Evolutionary conservation across 2,888 invertebrate genomes (phyloP).

Genomic region (Sipunculus nudus): DNA sequence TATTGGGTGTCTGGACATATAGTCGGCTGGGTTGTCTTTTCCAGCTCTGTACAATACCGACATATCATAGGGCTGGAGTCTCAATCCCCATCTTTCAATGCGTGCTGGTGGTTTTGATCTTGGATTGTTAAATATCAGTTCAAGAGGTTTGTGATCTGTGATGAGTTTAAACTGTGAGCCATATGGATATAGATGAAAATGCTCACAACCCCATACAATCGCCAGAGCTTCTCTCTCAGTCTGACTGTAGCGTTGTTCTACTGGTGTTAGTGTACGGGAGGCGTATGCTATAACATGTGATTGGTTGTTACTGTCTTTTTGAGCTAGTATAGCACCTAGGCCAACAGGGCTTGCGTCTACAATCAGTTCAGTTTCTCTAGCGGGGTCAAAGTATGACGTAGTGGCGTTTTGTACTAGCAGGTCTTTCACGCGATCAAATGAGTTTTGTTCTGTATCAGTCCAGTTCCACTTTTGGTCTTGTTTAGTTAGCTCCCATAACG

Average conservation of each 20-base stretch:
- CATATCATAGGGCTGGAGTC: constrained; percentile 35
- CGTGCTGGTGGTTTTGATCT: constrained; percentile 40
- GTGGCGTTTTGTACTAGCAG: neutral
- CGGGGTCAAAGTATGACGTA: constrained; percentile 35
- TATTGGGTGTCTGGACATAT: constrained; percentile 37
- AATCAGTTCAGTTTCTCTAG: constrained; percentile 25
- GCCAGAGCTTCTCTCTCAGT: constrained; percentile 13
- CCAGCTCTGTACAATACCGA: constrained; percentile 32
- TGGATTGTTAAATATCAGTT: constrained; percentile 12
- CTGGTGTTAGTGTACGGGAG: neutral
- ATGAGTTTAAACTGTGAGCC: constrained; percentile 4
- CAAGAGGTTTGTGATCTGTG: constrained; percentile 15
- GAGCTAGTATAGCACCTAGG: constrained; percentile 39
- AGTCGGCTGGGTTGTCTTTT: constrained; percentile 39
- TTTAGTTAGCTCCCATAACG: constrained; percentile 37
- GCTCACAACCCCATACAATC: constrained; percentile 6
- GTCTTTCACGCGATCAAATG: constrained; percentile 30
- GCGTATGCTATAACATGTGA: neutral
- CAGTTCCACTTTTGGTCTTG: constrained; percentile 37
- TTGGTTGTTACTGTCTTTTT: constrained; percentile 23
- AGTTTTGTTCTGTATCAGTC: constrained; percentile 25
- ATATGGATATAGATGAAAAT: constrained; percentile 2
- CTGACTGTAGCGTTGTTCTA: constrained; percentile 8
- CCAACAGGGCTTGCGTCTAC: constrained; percentile 43
- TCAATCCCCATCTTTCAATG: constrained; percentile 40